These are phyloP conservation scores for Tarsius wallacei DNA, from an alignment of 2,797 vertebrate genomes.

Conservation along the genomic window DNA sequence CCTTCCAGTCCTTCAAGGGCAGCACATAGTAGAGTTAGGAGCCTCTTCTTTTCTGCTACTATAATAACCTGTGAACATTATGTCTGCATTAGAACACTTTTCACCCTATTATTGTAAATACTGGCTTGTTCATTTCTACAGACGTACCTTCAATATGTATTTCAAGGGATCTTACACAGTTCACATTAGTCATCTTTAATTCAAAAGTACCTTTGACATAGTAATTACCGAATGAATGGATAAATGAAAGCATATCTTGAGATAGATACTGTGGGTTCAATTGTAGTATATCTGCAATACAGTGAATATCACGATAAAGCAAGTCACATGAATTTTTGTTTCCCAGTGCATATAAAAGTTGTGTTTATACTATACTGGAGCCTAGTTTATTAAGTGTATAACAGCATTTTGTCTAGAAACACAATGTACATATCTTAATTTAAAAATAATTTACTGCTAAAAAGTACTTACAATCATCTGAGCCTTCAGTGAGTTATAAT, in stretches of 20 bases:
- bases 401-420: neutral
- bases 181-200: slow-evolving; percentile 24
- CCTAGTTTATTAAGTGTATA: neutral
- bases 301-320: neutral
- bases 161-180: slow-evolving; percentile 26
- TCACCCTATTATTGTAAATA: neutral
- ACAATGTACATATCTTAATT: neutral
- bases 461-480: neutral
- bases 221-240: neutral
- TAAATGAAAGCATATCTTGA: neutral
- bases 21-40: neutral
- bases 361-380: neutral
- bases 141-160: slow-evolving; percentile 25
- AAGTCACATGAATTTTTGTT: neutral
- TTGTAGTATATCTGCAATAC: neutral
- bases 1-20: neutral
- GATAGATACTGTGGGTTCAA: neutral
- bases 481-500: neutral
- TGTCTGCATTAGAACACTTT: neutral
- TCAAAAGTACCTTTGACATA: slow-evolving; percentile 5
- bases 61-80: neutral
- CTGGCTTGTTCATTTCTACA: slow-evolving; percentile 4
- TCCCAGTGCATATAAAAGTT: neutral
- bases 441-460: neutral
- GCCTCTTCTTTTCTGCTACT: neutral